These are phyloP conservation scores for Prosapia bicincta DNA, from an alignment of 2,888 invertebrate species.

Conservation along the genomic window DNA sequence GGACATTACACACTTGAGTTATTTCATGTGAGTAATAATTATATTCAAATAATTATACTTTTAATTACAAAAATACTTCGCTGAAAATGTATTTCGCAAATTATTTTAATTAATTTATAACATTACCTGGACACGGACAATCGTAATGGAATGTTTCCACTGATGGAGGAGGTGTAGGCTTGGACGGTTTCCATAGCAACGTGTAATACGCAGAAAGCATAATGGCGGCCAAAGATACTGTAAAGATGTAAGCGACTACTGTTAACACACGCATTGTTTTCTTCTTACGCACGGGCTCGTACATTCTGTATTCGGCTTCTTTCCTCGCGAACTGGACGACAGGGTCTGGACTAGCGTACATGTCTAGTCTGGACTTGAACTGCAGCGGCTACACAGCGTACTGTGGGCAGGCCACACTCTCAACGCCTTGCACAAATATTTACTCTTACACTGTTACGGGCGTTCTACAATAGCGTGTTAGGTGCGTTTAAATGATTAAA, in stretches of 20 bases:
- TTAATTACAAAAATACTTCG: no score
- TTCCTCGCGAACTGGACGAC: slow-evolving; percentile 62
- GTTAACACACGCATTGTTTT: slow-evolving; percentile 88
- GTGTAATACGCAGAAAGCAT: slow-evolving; percentile 94
- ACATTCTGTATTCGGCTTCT: slow-evolving; percentile 64
- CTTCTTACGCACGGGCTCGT: slow-evolving; percentile 80
- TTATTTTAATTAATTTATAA: no score
- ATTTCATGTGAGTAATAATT: no score
- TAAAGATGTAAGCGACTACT: slow-evolving; percentile 89
- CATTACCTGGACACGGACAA: neutral
- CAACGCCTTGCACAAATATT: neutral
- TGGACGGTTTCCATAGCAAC: slow-evolving; percentile 76
- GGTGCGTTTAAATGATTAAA: neutral
- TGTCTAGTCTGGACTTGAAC: neutral
- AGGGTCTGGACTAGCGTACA: neutral
- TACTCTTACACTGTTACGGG: neutral
- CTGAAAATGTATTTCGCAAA: no score
- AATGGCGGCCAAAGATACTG: slow-evolving; percentile 90
- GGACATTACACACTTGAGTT: no score
- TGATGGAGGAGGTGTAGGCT: neutral
- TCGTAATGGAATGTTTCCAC: neutral
- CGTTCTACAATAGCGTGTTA: neutral
- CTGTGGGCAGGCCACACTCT: no score
- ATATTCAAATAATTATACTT: no score
- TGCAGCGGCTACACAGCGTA: no score